Evolutionary conservation across 2,888 invertebrate species (phyloP), one percentile per base, ranked within the genome.

Genomic region (Tiliacea citrago): DNA sequence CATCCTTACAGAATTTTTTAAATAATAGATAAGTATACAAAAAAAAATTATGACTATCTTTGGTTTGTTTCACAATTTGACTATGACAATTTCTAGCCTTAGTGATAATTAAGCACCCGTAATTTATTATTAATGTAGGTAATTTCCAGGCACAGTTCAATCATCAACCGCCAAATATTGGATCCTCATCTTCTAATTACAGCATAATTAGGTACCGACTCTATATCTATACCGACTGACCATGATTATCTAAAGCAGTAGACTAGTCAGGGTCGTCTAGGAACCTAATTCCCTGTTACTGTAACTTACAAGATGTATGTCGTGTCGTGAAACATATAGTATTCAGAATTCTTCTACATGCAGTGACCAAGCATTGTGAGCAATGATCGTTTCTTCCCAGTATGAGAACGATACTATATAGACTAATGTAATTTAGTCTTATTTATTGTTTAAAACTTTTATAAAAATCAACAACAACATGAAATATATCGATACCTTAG

Each of bases 171-270:
- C 12, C 47, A 68, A 21, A 45, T 68, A 39, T 55, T 49, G 49
- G 57, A 29, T 49, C 47, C 8, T 21, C 5, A 21, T 47, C 8
- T 21, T 24, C 35, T 35, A 39, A 47, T 57, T 57, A 29, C 7
- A n/a, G 21, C 47, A 62, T 69, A 49, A 69, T 51, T 49, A n/a
- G n/a, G n/a, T n/a, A 63, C n/a, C 18, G 42, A 63, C 63, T 21
- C 18, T 7, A 69, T 10, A 9, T 21, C 12, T 7, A 69, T 10
- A 9, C 62, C 16, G 39, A 9, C 24, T 0, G 29, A 29, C 45
- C 45, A 21, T 29, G 16, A 45, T 55, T 70, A 45, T 53, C 21
- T 65, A 51, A 29, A 12, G 24, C 42, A 10, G 29, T 29, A 29
- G 13, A 18, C 4, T 29, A 16, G 29, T 53, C 4, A 16, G 29